Evolutionary conservation across 2,888 invertebrate genomes (phyloP).

Genomic region (Drosophila mettleri): DNA sequence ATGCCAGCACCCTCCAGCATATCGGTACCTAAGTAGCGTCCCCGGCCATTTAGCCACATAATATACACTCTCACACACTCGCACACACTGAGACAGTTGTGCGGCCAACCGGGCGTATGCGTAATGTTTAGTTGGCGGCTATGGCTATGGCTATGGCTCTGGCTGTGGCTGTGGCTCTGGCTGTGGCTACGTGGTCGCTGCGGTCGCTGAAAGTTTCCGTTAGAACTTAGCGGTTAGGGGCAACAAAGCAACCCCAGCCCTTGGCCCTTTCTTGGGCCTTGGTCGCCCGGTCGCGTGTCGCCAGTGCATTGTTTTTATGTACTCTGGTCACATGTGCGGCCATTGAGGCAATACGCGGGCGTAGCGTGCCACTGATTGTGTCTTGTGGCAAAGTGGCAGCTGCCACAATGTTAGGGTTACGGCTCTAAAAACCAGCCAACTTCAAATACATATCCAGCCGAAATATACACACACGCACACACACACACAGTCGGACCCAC

Average conservation of each 20-base stretch:
- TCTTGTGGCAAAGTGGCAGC: slow-evolving; percentile 48
- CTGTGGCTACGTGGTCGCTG: slow-evolving; percentile 56
- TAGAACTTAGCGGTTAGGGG: slow-evolving; percentile 61
- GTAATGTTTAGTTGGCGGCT: slow-evolving; percentile 58
- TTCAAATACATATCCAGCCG: not conserved
- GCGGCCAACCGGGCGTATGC: slow-evolving; percentile 61
- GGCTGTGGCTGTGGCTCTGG: too few relatives aligned
- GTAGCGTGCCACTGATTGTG: slow-evolving; percentile 41
- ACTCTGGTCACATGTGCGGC: slow-evolving; percentile 50
- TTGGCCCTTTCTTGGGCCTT: slow-evolving; percentile 26
- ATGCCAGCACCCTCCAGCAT: slow-evolving; percentile 2
- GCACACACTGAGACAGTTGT: slow-evolving; percentile 26
- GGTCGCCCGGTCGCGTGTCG: slow-evolving; percentile 1
- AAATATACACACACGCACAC: not conserved
- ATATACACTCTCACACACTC: slow-evolving; percentile 27
- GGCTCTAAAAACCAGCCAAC: slow-evolving; percentile 22
- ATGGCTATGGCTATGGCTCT: not conserved
- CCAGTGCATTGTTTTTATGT: slow-evolving; percentile 66
- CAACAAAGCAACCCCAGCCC: slow-evolving; percentile 30
- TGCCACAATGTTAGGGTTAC: slow-evolving; percentile 37
- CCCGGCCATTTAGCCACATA: slow-evolving; percentile 44
- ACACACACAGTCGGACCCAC: not conserved
- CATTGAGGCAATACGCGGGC: slow-evolving; percentile 15
- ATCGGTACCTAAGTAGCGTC: slow-evolving; percentile 2
- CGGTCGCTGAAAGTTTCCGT: slow-evolving; percentile 73